Percentiles rank a stretch among this genome's conserved stretches.
Conservation (phyloP, 2,113 vertebrate genomes). For the Ptychochromis oligacanthus region DNA sequence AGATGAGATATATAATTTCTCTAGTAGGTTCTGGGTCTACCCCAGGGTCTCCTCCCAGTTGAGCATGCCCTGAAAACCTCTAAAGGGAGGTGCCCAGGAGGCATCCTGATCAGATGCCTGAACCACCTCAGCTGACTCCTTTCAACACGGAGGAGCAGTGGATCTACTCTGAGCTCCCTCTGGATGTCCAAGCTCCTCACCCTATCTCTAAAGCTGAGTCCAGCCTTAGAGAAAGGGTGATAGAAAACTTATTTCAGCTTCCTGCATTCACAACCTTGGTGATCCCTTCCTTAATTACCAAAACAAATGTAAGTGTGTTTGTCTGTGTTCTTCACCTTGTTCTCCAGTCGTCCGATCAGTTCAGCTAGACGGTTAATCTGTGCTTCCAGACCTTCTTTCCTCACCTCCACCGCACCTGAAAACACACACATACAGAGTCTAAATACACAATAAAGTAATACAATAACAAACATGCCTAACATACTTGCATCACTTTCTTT, state of each 20-base stretch:
- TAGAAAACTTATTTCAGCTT: background rate
- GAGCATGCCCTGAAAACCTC: background rate
- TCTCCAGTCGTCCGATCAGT: slow-evolving; percentile 93
- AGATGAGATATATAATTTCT: background rate
- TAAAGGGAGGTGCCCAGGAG: background rate
- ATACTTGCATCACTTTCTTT: background rate
- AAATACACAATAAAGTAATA: background rate
- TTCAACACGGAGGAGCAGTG: background rate
- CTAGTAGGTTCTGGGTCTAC: background rate
- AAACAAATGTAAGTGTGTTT: background rate
- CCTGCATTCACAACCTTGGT: background rate
- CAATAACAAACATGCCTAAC: background rate
- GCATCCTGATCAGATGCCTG: slow-evolving; percentile 4
- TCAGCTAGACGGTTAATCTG: slow-evolving; percentile 94
- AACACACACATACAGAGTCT: background rate
- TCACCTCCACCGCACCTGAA: slow-evolving; percentile 82
- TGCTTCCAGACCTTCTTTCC: slow-evolving; percentile 89
- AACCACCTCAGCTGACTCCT: no score
- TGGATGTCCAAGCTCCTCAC: background rate
- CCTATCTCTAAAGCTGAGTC: background rate
- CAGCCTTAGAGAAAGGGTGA: background rate
- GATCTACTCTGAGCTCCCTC: background rate
- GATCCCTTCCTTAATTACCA: background rate
- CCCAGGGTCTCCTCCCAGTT: background rate
- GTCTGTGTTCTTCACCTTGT: slow-evolving; percentile 82